phyloP scores from a whole-genome alignment of 2,888 invertebrate genomes.

The Dione juno region DNA sequence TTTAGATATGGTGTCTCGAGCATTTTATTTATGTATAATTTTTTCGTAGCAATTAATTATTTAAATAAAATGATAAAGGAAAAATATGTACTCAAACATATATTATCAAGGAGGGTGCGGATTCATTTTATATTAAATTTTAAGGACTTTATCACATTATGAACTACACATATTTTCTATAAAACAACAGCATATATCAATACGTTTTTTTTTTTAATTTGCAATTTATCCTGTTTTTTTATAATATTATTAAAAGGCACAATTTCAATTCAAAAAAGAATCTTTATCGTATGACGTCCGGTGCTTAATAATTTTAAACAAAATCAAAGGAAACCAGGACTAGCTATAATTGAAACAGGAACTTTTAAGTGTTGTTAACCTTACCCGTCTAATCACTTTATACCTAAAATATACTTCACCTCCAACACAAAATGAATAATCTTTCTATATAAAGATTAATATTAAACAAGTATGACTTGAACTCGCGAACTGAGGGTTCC shows the following conservation, averaged over 20 bases:
- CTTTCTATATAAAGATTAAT: neutral
- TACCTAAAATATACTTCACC: neutral
- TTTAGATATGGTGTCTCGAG: too few species aligned
- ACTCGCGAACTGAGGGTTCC: too few species aligned
- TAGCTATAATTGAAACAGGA: neutral
- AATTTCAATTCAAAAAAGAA: neutral
- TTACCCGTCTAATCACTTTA: neutral
- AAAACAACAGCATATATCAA: too few species aligned
- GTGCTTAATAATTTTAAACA: neutral
- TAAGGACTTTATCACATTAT: too few species aligned
- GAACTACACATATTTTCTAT: too few species aligned
- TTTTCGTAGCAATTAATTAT: too few species aligned
- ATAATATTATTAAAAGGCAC: neutral
- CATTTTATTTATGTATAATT: too few species aligned
- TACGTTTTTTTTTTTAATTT: too few species aligned
- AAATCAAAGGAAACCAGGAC: constrained; percentile 7
- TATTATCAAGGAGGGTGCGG: too few species aligned
- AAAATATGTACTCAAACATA: too few species aligned
- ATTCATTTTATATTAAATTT: too few species aligned
- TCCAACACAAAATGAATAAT: neutral
- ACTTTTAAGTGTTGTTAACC: neutral
- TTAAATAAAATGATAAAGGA: too few species aligned
- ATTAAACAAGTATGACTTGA: neutral
- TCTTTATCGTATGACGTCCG: neutral
- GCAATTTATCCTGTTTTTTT: neutral